Evolutionary conservation across 2,113 vertebrate genomes (phyloP).

Genomic region (Agapornis roseicollis): DNA sequence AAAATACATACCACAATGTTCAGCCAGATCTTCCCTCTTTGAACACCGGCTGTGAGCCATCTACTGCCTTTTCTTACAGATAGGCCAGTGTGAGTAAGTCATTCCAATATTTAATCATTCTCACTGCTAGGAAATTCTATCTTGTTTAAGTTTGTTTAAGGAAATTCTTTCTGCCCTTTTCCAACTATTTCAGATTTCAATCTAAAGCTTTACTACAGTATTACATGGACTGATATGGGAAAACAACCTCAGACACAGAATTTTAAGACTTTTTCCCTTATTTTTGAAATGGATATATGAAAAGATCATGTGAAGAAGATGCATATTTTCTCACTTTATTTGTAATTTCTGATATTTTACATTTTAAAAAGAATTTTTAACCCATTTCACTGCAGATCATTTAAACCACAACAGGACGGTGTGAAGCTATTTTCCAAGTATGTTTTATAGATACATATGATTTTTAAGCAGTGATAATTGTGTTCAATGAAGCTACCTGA

Average conservation of each 20-base stretch:
- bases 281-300: background rate
- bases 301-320: background rate
- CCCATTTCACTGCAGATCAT: background rate
- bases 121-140: conserved; percentile 35
- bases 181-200: background rate
- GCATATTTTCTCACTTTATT: background rate
- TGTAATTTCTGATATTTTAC: background rate
- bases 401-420: background rate
- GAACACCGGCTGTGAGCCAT: background rate
- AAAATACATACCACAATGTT: conserved; percentile 25
- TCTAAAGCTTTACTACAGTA: background rate
- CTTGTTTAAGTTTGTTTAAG: conserved; percentile 14
- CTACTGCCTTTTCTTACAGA: conserved; percentile 28
- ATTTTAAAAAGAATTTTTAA: background rate
- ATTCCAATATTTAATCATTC: conserved; percentile 32
- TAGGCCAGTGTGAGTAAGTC: conserved; percentile 12
- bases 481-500: background rate
- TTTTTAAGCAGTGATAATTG: background rate
- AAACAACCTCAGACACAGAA: background rate
- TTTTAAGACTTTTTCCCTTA: background rate
- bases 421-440: background rate
- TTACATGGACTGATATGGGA: background rate
- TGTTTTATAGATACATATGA: background rate
- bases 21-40: conserved; percentile 23
- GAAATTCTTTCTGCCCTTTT: conserved; percentile 3